Evolutionary conservation across 2,113 vertebrate genomes (phyloP).

Genomic region (Boulengerochromis microlepis): DNA sequence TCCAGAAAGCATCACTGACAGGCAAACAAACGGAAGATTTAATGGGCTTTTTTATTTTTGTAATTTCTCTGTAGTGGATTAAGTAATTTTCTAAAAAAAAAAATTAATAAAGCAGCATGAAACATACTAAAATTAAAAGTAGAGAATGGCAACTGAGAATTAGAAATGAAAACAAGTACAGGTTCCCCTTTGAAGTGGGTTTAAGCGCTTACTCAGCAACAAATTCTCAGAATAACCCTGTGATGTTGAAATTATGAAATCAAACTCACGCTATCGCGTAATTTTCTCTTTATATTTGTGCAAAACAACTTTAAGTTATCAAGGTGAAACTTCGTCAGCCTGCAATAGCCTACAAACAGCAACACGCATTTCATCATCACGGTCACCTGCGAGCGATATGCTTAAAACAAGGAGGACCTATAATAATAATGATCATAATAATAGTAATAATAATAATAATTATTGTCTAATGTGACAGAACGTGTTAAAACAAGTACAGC

Average conservation of each 20-base stretch:
- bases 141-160: neutral
- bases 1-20: accelerated
- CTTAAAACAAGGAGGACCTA: neutral
- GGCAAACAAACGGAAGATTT: neutral
- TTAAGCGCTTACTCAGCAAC: neutral
- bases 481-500: neutral
- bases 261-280: neutral
- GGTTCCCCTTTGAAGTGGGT: neutral
- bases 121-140: neutral
- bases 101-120: neutral
- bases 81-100: neutral
- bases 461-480: neutral
- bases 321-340: neutral
- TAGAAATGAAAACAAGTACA: neutral
- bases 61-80: neutral
- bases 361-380: neutral
- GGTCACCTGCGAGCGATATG: neutral
- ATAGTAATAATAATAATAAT: neutral
- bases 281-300: neutral
- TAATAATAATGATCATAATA: neutral
- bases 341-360: neutral
- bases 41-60: neutral
- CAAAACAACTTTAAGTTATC: neutral
- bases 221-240: neutral
- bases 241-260: neutral